phyloP scores from a whole-genome alignment of 1,140 invertebrate species.

The Anastrepha ludens region DNA sequence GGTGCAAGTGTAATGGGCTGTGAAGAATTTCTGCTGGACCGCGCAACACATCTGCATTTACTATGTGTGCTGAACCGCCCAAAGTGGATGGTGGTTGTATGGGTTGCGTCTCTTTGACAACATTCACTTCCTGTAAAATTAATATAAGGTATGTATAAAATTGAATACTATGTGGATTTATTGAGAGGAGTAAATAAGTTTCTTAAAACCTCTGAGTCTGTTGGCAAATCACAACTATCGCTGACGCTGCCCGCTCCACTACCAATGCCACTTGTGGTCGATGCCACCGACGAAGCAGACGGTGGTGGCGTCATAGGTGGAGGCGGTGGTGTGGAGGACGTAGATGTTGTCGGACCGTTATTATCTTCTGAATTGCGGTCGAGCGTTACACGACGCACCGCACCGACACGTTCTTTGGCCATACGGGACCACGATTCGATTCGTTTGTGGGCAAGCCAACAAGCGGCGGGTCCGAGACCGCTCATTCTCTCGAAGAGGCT shows the following conservation, averaged over 20 bases:
- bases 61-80: conserved; percentile 63
- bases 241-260: conserved; percentile 71
- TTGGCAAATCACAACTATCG: conserved; percentile 72
- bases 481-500: conserved; percentile 75
- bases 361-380: conserved; percentile 77
- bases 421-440: conserved; percentile 83
- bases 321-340: conserved; percentile 54
- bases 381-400: conserved; percentile 77
- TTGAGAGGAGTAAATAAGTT: background rate
- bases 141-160: background rate
- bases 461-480: conserved; percentile 80
- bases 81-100: conserved; percentile 75
- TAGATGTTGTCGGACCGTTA: conserved; percentile 16
- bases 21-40: conserved; percentile 70
- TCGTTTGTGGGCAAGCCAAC: conserved; percentile 82
- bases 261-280: conserved; percentile 72
- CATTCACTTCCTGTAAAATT: conserved; percentile 79
- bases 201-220: conserved; percentile 69
- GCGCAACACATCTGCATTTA: conserved; percentile 71
- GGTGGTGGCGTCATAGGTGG: conserved; percentile 71
- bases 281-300: conserved; percentile 71
- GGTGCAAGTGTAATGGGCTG: conserved; percentile 72
- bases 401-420: conserved; percentile 80
- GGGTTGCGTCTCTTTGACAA: conserved; percentile 79
- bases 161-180: background rate